Percentiles rank a stretch among this genome's conserved stretches.
phyloP scores from a whole-genome alignment of 2,113 vertebrate genomes.

The Mormyrus iriodes region DNA sequence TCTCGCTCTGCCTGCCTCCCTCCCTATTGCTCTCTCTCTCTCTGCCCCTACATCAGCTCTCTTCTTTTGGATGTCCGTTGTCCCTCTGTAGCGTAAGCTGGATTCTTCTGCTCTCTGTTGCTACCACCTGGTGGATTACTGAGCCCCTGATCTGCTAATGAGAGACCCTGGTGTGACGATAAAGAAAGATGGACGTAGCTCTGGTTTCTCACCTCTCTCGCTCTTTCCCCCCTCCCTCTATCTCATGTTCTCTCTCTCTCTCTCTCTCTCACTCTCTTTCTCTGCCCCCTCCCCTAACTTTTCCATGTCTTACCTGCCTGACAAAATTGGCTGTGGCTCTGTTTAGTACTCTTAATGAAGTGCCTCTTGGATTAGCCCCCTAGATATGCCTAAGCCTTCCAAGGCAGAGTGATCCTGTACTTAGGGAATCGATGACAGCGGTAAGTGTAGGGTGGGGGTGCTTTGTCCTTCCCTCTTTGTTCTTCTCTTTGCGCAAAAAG shows the following conservation, averaged over 20 bases:
- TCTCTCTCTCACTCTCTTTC: conserved; percentile 31
- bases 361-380: conserved; percentile 19
- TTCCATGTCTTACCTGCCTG: conserved; percentile 42
- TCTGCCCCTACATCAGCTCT: conserved; percentile 33
- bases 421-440: conserved; percentile 3
- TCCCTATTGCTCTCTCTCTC: conserved; percentile 18
- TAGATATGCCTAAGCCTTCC: conserved; percentile 19
- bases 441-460: background rate
- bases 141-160: conserved; percentile 27
- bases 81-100: background rate
- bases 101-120: conserved; percentile 33
- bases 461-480: background rate
- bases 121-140: conserved; percentile 29
- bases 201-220: conserved; percentile 38
- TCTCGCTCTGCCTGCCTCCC: conserved; percentile 34
- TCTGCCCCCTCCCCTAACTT: conserved; percentile 40
- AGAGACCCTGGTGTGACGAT: background rate
- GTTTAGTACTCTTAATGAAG: conserved; percentile 50
- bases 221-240: conserved; percentile 33
- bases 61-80: conserved; percentile 30
- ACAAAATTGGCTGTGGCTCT: conserved; percentile 40
- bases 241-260: conserved; percentile 41
- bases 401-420: conserved; percentile 13
- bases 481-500: conserved; percentile 46
- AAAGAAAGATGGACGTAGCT: background rate